phyloP scores from a whole-genome alignment of 2,113 vertebrate species.

The Varanus komodoensis region DNA sequence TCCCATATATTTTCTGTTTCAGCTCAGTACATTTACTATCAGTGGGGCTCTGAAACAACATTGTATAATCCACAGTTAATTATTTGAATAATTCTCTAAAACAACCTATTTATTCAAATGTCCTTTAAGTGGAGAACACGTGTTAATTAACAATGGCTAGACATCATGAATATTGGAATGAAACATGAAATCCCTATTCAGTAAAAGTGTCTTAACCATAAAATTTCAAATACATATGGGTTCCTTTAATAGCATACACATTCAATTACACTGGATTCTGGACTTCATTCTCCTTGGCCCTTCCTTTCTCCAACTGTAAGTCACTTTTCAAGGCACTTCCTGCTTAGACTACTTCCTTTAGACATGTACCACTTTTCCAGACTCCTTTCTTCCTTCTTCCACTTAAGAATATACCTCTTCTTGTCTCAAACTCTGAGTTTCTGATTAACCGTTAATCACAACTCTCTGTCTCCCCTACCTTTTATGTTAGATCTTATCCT shows the following conservation, averaged over 20 bases:
- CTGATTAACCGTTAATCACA: background rate
- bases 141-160: slow-evolving; percentile 42
- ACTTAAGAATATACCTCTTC: too few relatives aligned
- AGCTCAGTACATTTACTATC: slow-evolving; percentile 55
- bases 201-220: slow-evolving; percentile 18
- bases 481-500: background rate
- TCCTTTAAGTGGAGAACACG: slow-evolving; percentile 27
- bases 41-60: slow-evolving; percentile 41
- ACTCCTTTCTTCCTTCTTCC: too few relatives aligned
- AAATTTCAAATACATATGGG: background rate
- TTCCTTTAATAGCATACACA: background rate
- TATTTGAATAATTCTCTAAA: slow-evolving; percentile 65
- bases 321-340: too few relatives aligned
- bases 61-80: slow-evolving; percentile 63
- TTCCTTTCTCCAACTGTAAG: too few relatives aligned
- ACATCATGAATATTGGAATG: background rate
- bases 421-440: too few relatives aligned
- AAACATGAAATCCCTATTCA: slow-evolving; percentile 31
- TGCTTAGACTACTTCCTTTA: too few relatives aligned
- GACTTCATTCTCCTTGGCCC: too few relatives aligned
- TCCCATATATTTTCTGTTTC: slow-evolving; percentile 56
- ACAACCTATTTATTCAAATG: slow-evolving; percentile 61
- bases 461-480: background rate
- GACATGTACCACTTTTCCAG: too few relatives aligned
- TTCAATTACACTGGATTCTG: background rate